These are phyloP conservation scores for Luscinia luscinia DNA, from an alignment of 2,797 vertebrate species.

Conservation along the genomic window DNA sequence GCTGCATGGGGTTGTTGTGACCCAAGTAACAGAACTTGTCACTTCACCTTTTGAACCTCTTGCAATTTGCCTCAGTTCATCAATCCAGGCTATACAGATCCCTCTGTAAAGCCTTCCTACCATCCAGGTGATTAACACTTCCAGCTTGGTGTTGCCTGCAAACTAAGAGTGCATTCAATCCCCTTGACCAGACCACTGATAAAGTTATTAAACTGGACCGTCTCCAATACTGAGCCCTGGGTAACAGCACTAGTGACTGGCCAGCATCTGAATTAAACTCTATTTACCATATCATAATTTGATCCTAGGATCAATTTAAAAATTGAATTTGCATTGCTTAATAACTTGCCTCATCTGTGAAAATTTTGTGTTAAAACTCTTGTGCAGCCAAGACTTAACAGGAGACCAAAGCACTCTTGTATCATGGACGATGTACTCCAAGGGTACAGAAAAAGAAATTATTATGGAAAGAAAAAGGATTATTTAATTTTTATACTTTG, in stretches of 20 bases:
- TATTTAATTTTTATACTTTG: not conserved
- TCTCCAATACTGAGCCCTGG: too few species aligned
- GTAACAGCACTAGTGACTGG: not conserved
- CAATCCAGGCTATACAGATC: not conserved
- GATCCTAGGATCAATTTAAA: not conserved
- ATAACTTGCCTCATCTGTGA: not conserved
- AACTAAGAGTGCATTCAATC: not conserved
- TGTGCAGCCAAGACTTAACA: not conserved
- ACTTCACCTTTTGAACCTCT: not conserved
- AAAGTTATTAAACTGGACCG: not conserved
- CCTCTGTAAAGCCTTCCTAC: not conserved
- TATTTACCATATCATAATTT: not conserved
- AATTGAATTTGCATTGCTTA: not conserved
- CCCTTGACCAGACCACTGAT: rapidly evolving
- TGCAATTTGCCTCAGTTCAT: not conserved
- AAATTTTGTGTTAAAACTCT: not conserved
- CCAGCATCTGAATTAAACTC: not conserved
- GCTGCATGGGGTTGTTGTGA: not conserved
- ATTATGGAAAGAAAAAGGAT: not conserved
- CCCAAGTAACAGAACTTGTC: not conserved
- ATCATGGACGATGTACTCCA: not conserved
- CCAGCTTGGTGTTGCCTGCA: not conserved
- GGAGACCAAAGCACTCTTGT: not conserved
- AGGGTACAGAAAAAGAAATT: not conserved
- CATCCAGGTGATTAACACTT: rapidly evolving